Conservation (phyloP, 1,140 invertebrate species). For the Drosophila fuyamai region DNA sequence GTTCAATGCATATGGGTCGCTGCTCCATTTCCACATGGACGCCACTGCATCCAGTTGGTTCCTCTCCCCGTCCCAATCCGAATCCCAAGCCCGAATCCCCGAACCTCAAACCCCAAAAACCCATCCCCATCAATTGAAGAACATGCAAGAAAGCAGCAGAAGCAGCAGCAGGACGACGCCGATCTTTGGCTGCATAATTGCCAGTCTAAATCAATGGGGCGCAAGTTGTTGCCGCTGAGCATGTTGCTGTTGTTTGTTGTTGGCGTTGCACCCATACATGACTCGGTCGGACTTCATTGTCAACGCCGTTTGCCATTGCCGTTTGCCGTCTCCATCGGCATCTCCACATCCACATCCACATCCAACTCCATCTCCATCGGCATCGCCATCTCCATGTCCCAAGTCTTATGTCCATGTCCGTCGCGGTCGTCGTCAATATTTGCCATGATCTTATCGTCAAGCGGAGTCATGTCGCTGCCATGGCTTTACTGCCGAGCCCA, state of each 20-base stretch:
- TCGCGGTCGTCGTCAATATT: conserved; percentile 75
- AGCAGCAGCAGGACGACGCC: conserved; percentile 49
- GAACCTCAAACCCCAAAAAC: conserved; percentile 14
- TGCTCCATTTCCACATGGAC: conserved; percentile 73
- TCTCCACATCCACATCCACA: conserved; percentile 4
- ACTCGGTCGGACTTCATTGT: conserved; percentile 72
- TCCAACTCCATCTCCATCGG: conserved; percentile 21
- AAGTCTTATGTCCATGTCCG: conserved; percentile 49
- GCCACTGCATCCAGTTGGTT: conserved; percentile 24
- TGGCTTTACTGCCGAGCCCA: conserved; percentile 34
- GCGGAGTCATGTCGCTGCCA: conserved; percentile 79
- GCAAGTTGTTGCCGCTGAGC: conserved; percentile 50
- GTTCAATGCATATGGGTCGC: conserved; percentile 72
- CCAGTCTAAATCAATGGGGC: conserved; percentile 77
- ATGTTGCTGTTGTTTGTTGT: conserved; percentile 30
- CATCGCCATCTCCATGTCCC: conserved; percentile 32
- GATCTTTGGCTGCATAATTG: conserved; percentile 73
- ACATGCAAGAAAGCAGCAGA: conserved; percentile 43
- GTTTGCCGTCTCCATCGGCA: conserved; percentile 41
- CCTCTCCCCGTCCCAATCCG: neutral
- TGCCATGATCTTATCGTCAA: conserved; percentile 81
- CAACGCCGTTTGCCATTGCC: conserved; percentile 59
- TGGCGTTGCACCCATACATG: conserved; percentile 58
- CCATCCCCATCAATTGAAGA: conserved; percentile 74
- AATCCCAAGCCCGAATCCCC: neutral